phyloP scores from a whole-genome alignment of 2,888 invertebrate species.

The Atrina japonica region DNA sequence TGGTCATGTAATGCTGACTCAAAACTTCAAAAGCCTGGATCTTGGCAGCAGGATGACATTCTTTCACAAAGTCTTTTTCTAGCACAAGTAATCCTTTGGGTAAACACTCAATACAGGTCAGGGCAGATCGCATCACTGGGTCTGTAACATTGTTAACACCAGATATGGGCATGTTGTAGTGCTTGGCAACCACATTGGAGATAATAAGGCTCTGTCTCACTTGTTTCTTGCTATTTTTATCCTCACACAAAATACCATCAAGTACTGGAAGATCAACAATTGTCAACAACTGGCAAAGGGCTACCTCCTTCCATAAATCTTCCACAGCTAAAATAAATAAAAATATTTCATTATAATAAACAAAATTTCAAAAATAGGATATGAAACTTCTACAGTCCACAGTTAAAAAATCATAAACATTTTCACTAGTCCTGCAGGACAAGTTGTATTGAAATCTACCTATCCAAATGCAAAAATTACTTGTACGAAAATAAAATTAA shows the following conservation, averaged over 20 bases:
- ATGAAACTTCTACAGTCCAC: no score
- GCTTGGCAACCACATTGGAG: conserved; percentile 69
- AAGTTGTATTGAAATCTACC: no score
- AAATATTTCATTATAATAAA: not conserved
- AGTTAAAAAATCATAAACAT: no score
- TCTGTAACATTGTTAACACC: conserved; percentile 54
- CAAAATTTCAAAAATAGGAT: not conserved
- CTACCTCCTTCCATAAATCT: conserved; percentile 74
- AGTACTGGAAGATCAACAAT: conserved; percentile 77
- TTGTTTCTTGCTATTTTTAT: conserved; percentile 54
- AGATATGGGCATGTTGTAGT: conserved; percentile 60
- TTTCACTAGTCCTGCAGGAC: no score
- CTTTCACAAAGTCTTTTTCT: conserved; percentile 67
- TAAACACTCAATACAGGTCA: conserved; percentile 74
- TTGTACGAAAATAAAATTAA: no score
- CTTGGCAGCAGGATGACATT: conserved; percentile 63
- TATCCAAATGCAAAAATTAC: no score
- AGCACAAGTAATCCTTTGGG: conserved; percentile 71
- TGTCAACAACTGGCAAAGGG: conserved; percentile 74
- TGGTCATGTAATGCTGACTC: conserved; percentile 66
- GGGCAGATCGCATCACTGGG: conserved; percentile 70
- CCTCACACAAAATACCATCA: conserved; percentile 72
- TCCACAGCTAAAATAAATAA: conserved; percentile 64
- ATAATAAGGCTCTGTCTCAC: conserved; percentile 59
- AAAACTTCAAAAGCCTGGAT: conserved; percentile 73